Conservation (phyloP, 1,140 invertebrate genomes). For the Sitobion miscanthi region DNA sequence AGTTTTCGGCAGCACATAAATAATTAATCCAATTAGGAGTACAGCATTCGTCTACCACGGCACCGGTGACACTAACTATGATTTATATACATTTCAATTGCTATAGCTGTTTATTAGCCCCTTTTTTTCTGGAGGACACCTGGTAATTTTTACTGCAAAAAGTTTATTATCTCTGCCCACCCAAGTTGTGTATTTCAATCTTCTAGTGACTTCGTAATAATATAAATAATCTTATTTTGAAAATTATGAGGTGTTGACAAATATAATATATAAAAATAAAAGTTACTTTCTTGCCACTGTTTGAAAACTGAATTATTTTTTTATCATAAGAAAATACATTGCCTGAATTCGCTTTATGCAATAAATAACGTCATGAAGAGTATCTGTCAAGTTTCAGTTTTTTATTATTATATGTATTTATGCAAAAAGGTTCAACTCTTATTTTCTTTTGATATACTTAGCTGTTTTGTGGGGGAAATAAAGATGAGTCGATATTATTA, state of each 20-base stretch:
- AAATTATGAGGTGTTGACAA: not conserved
- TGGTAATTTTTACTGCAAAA: not conserved
- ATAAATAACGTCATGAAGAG: not conserved
- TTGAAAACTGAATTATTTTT: not conserved
- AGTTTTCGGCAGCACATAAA: constrained; percentile 10
- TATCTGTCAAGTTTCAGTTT: not conserved
- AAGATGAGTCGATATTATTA: not conserved
- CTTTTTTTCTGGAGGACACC: not conserved
- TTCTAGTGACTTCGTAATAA: not conserved
- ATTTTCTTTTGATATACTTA: not conserved
- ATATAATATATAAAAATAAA: not conserved
- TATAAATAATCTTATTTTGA: not conserved
- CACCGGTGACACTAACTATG: not conserved
- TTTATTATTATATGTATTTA: not conserved
- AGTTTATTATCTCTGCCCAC: not conserved
- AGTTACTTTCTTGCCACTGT: not conserved
- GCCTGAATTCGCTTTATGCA: not conserved
- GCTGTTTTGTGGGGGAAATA: not conserved
- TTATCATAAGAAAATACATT: not conserved
- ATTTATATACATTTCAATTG: constrained; percentile 26
- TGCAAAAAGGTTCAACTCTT: not conserved
- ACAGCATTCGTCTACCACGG: not conserved
- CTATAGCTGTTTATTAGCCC: not conserved
- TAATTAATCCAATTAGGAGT: constrained; percentile 4
- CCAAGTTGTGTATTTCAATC: not conserved